Base-by-base conservation (phyloP, 2,113 vertebrate genomes). In the Notothenia coriiceps region DNA sequence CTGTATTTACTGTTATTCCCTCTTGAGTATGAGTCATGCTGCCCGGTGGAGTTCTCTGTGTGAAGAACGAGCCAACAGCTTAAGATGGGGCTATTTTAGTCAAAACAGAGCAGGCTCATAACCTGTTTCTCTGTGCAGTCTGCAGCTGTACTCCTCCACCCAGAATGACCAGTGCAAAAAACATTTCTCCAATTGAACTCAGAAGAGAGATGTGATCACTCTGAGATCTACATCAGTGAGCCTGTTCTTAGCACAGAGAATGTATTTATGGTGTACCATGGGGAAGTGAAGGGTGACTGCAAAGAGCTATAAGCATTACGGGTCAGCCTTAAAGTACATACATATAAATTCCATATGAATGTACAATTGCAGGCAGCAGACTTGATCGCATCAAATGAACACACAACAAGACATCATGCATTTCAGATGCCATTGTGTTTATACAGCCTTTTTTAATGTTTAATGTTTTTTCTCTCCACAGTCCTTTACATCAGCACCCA, bases 401-500 rank as follows among this genome's bases (percentile, higher is more conserved):
- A 7, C 2, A 22, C 52, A 44, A 29, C 6, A 56, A 35, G 17
- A 77, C 25, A 18, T 20, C 14, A 63, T 44, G 22, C 1, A 5
- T 62, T 46, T 54, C 5, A 8, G 5, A 47, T 65, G 56, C 63
- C 3, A 15, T 61, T 59, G 14, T 70, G 55, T 74, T 69, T 3
- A 25, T 56, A 40, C 10, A 52, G 3, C 29, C 29, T 49, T 10
- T 29, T 40, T 40, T 40, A 40, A 40, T 40, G 35, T 6, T 7
- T 4, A 62, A 50, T 65, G 8, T 12, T 55, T 15, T 29, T 1
- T 73, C 59, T 83, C 51, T 85, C 60, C 64, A 17, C 87, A 99
- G 98, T 99, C 81, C 93, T 99, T 62, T 99, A 99, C 93, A 99
- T 99, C 94, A 99, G 98, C 93, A 99, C 98, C 50, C 98, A 99